These are phyloP conservation scores for Tenthredo distinguenda DNA, from an alignment of 2,888 invertebrate genomes.

Conservation along the genomic window DNA sequence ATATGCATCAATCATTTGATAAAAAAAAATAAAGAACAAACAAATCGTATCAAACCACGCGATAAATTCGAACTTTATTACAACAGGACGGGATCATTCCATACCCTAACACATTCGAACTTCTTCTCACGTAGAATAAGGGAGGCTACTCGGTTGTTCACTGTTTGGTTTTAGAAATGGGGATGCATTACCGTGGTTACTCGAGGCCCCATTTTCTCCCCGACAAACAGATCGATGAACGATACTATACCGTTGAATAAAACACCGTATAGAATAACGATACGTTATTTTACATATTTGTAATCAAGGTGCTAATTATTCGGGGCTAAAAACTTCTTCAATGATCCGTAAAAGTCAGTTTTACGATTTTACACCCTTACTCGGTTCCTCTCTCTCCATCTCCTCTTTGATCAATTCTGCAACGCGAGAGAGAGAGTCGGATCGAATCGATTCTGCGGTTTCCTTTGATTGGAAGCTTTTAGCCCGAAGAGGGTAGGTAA, in stretches of 20 bases:
- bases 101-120: background rate
- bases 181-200: constrained; percentile 2
- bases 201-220: background rate
- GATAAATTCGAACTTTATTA: background rate
- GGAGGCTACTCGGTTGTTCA: background rate
- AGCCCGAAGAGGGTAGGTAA: background rate
- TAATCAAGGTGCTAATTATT: too few relatives aligned
- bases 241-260: background rate
- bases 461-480: background rate
- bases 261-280: background rate
- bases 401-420: background rate
- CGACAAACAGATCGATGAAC: background rate
- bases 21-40: background rate
- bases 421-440: background rate
- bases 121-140: too few relatives aligned
- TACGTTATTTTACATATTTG: too few relatives aligned
- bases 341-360: too few relatives aligned
- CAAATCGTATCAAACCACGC: background rate
- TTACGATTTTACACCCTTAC: background rate
- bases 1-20: background rate
- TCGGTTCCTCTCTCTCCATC: background rate
- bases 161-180: background rate
- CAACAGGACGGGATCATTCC: background rate
- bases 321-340: too few relatives aligned
- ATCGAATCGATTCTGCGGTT: background rate